These are phyloP conservation scores for Podarcis lilfordi DNA, from an alignment of 2,797 vertebrate genomes.

Conservation along the genomic window DNA sequence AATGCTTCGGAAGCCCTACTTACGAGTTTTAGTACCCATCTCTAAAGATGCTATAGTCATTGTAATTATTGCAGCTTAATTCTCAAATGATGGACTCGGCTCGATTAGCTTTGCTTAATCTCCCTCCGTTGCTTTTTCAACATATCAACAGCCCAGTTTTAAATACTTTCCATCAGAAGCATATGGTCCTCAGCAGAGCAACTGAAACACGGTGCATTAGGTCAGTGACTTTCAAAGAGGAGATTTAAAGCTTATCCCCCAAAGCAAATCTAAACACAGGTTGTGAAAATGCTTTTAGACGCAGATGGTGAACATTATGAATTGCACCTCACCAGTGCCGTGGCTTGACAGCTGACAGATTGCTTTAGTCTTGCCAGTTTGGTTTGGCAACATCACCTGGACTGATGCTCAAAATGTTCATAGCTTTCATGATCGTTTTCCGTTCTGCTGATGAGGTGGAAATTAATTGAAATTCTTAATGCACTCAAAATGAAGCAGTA, in stretches of 20 bases:
- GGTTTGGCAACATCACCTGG: conserved; percentile 50
- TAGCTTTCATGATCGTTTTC: conserved; percentile 15
- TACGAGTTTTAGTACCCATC: background rate
- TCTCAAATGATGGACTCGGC: conserved; percentile 3
- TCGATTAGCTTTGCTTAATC: conserved; percentile 43
- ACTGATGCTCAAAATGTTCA: conserved; percentile 13
- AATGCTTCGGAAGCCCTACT: background rate
- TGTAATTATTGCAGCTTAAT: conserved; percentile 40
- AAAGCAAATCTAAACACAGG: background rate
- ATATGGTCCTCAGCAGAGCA: conserved; percentile 22
- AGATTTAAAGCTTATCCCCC: conserved; percentile 32
- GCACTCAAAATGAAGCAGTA: conserved; percentile 48
- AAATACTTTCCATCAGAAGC: conserved; percentile 19
- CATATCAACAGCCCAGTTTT: conserved; percentile 4
- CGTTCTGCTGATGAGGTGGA: conserved; percentile 51
- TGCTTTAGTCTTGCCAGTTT: conserved; percentile 50
- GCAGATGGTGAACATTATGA: conserved; percentile 52
- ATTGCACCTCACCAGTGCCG: conserved; percentile 45
- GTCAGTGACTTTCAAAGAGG: conserved; percentile 43
- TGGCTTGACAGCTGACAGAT: conserved; percentile 60
- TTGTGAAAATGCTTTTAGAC: conserved; percentile 43
- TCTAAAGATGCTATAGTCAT: background rate
- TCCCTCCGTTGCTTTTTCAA: conserved; percentile 7
- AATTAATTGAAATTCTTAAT: conserved; percentile 57
- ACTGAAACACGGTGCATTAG: conserved; percentile 23